Percentiles rank a stretch among this genome's conserved stretches.
phyloP scores from a whole-genome alignment of 2,888 invertebrate species.

The Athalia cordata region DNA sequence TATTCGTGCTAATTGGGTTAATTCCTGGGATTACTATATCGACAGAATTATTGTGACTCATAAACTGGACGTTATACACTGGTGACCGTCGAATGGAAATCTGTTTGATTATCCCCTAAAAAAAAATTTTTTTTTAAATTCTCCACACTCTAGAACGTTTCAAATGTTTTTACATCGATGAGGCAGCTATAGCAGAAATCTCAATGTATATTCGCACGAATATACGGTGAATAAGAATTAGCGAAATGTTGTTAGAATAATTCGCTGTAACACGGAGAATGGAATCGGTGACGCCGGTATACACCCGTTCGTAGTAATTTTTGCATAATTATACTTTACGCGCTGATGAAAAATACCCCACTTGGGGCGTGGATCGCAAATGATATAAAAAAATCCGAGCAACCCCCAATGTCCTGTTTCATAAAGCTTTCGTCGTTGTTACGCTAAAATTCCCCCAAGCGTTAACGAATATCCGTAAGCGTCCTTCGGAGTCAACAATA shows the following conservation, averaged over 20 bases:
- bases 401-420: conserved; percentile 18
- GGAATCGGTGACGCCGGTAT: too few relatives aligned
- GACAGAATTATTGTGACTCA: background rate
- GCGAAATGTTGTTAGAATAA: too few relatives aligned
- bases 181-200: too few relatives aligned
- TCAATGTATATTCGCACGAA: too few relatives aligned
- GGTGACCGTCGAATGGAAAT: background rate
- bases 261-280: too few relatives aligned
- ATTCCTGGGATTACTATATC: conserved; percentile 20
- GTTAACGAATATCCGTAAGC: conserved; percentile 32
- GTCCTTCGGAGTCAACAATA: background rate
- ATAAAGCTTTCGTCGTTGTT: conserved; percentile 24
- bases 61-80: background rate
- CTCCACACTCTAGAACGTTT: too few relatives aligned
- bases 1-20: conserved; percentile 7
- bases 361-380: conserved; percentile 20
- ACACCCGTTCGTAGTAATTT: background rate
- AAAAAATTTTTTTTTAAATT: too few relatives aligned
- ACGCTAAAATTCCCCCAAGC: conserved; percentile 19
- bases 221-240: too few relatives aligned
- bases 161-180: too few relatives aligned
- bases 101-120: too few relatives aligned
- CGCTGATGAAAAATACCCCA: background rate
- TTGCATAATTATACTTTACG: background rate
- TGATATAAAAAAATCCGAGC: background rate